phyloP scores from a whole-genome alignment of 2,797 vertebrate genomes.

The Epinephelus awoara region DNA sequence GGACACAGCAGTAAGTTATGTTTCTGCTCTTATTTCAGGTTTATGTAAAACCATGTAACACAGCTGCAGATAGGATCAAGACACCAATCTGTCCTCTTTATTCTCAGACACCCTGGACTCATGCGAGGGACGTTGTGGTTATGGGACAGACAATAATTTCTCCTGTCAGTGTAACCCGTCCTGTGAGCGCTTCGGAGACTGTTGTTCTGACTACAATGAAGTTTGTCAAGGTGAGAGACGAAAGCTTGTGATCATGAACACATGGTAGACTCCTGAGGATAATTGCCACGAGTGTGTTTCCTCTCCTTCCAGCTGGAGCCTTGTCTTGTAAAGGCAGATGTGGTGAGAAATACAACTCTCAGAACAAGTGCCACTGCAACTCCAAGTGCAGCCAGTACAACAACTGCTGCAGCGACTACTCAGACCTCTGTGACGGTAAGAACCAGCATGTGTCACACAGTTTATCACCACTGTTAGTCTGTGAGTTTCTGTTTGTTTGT shows the following conservation, averaged over 20 bases:
- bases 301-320: slow-evolving; percentile 30
- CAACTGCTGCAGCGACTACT: slow-evolving; percentile 80
- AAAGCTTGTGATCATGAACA: not conserved
- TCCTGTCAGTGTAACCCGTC: slow-evolving; percentile 79
- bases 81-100: slow-evolving; percentile 11
- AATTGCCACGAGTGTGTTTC: not conserved
- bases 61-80: not conserved
- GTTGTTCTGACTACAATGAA: slow-evolving; percentile 76
- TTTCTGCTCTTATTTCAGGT: not conserved
- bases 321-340: slow-evolving; percentile 73
- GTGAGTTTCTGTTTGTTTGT: slow-evolving; percentile 15
- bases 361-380: slow-evolving; percentile 82
- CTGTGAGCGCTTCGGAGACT: slow-evolving; percentile 77
- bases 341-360: slow-evolving; percentile 69
- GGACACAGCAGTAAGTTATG: slow-evolving; percentile 79
- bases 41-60: not conserved
- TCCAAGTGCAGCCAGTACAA: slow-evolving; percentile 65
- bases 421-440: slow-evolving; percentile 62
- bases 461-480: not conserved
- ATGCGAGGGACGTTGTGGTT: slow-evolving; percentile 75
- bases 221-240: slow-evolving; percentile 67
- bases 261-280: not conserved
- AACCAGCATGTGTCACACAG: not conserved
- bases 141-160: slow-evolving; percentile 65
- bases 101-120: slow-evolving; percentile 73